Evolutionary conservation across 2,113 vertebrate species (phyloP).

Genomic region (Brachirus orientalis): DNA sequence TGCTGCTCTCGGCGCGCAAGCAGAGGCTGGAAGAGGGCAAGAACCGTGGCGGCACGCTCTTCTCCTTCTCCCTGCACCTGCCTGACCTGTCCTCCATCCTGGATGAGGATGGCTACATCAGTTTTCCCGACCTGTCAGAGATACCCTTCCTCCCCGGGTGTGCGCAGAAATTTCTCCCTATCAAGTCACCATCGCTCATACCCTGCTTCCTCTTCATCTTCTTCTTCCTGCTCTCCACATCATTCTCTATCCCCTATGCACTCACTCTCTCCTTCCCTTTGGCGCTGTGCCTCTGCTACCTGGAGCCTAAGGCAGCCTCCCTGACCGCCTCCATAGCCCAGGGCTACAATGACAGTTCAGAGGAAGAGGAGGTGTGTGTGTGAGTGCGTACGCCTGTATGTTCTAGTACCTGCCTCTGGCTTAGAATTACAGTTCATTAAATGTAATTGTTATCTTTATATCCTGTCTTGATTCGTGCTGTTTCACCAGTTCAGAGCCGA

Average conservation of each 20-base stretch:
- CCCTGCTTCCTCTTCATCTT: conserved; percentile 99
- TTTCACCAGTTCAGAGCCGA: conserved; percentile 85
- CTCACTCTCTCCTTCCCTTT: conserved; percentile 99
- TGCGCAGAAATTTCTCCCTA: conserved; percentile 92
- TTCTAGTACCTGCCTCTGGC: conserved; percentile 54
- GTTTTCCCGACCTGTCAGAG: conserved; percentile 93
- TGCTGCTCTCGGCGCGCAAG: conserved; percentile 84
- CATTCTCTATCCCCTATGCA: conserved; percentile 96
- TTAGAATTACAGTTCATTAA: conserved; percentile 42
- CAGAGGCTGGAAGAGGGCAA: conserved; percentile 81
- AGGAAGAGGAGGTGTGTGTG: conserved; percentile 88
- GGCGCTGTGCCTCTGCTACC: conserved; percentile 99
- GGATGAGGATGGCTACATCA: conserved; percentile 96
- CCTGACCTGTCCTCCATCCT: conserved; percentile 92
- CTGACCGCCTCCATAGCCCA: conserved; percentile 96
- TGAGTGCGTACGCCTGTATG: conserved; percentile 84
- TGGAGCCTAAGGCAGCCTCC: conserved; percentile 99
- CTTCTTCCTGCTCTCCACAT: conserved; percentile 97
- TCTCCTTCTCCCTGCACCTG: conserved; percentile 99
- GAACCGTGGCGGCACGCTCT: conserved; percentile 84
- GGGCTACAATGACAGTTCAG: conserved; percentile 99
- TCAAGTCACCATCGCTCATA: conserved; percentile 93
- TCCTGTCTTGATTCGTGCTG: conserved; percentile 82
- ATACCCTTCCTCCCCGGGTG: conserved; percentile 91
- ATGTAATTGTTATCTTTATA: conserved; percentile 40